Evolutionary conservation across 2,888 invertebrate species (phyloP), one percentile per base, ranked within the genome.

Genomic region (Pharmacophagus antenor): DNA sequence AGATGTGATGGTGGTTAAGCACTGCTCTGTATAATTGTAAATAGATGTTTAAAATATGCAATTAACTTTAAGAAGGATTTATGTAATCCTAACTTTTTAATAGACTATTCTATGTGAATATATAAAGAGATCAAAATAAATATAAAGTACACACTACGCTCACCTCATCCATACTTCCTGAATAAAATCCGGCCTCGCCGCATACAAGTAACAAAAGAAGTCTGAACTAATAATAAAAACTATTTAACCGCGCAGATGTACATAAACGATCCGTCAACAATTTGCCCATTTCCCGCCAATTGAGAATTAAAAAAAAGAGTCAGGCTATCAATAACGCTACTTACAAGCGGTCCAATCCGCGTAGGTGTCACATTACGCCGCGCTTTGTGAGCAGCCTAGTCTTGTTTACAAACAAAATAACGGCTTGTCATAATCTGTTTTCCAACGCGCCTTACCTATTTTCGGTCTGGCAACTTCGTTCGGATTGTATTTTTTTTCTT

Each of bases 381-480:
- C 62, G 66, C 82, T 69, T 89, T 87, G 85, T 87, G 68, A 70
- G 67, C 67, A 63, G 60, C 71, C 70, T 69, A 79, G 73, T 75
- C 71, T 66, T 90, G 90, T 90, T 89, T 90, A 89, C 89, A 88
- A 89, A 89, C 90, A 90, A 80, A 90, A 90, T 86, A 90, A 77
- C 83, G 85, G 86, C 84, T 85, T 86, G 89, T 87, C 84, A 85
- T 89, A 88, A 88, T 89, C 90, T 88, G 82, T 88, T 88, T 89
- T 88, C 77, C 77, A 77, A 85, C 80, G 76, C 80, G 79, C 79
- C 84, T 79, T 79, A 79, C 81, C 83, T 84, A 84, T 82, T 85
- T 85, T 85, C 84, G 84, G 78, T 84, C 80, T 82, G 77, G 82
- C 81, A 84, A 87, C 80, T 85, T 84, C 77, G 70, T 75, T 71